phyloP scores from a whole-genome alignment of 2,888 invertebrate genomes.

The Hemistola chrysoprasaria region DNA sequence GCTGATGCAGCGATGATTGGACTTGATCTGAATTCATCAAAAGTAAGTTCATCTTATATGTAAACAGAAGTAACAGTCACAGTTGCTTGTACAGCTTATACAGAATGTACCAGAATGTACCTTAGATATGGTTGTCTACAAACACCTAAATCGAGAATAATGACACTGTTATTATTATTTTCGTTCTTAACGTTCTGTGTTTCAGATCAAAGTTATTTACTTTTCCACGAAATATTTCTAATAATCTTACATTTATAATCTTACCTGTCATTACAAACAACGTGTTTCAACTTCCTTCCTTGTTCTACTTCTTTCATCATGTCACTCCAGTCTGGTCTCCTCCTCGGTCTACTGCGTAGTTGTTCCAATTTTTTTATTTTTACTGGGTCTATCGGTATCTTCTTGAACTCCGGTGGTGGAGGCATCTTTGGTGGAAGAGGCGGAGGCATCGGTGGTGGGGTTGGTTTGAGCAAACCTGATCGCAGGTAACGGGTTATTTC shows the following conservation, averaged over 20 bases:
- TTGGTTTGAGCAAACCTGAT: slow-evolving; percentile 69
- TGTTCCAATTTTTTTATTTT: slow-evolving; percentile 87
- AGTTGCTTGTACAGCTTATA: no score
- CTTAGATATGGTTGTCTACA: no score
- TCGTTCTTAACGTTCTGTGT: no score
- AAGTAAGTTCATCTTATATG: background rate
- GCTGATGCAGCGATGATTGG: slow-evolving; percentile 82
- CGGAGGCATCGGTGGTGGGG: slow-evolving; percentile 86
- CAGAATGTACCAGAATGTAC: no score
- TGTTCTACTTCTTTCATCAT: slow-evolving; percentile 96
- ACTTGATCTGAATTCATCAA: slow-evolving; percentile 72
- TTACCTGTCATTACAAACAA: slow-evolving; percentile 89
- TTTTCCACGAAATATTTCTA: no score
- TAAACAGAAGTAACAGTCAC: no score
- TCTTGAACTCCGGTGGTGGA: slow-evolving; percentile 82
- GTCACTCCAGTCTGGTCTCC: slow-evolving; percentile 93
- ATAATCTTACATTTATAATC: no score
- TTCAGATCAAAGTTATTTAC: no score
- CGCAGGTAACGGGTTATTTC: no score
- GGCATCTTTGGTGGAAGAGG: slow-evolving; percentile 87
- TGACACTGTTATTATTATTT: no score
- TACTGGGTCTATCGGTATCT: slow-evolving; percentile 79
- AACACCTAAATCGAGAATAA: no score
- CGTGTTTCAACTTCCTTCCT: slow-evolving; percentile 89
- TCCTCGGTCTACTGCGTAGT: slow-evolving; percentile 89